These are phyloP conservation scores for Solenopsis fugax DNA, from an alignment of 1,140 invertebrate species.

Conservation along the genomic window DNA sequence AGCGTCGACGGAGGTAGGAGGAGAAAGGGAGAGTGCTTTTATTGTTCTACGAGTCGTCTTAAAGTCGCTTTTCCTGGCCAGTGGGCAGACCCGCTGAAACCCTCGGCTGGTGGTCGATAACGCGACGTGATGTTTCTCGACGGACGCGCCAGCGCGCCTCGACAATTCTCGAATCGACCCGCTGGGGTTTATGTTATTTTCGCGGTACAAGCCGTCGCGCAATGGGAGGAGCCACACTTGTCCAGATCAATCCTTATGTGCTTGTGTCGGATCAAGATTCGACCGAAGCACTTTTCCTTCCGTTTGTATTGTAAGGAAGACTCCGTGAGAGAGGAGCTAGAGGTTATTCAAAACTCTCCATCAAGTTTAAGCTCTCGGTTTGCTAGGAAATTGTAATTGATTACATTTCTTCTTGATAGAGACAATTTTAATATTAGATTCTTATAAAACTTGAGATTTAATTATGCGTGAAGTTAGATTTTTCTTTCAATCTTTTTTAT, in stretches of 20 bases:
- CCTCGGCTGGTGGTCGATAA: conserved; percentile 66
- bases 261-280: neutral
- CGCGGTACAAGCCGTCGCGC: conserved; percentile 6
- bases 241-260: neutral
- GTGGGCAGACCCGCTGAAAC: conserved; percentile 71
- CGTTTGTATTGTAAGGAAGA: conserved; percentile 15
- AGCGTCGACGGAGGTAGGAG: conserved; percentile 39
- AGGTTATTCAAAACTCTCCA: neutral
- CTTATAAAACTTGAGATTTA: neutral
- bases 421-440: neutral
- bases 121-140: conserved; percentile 49
- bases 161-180: conserved; percentile 45
- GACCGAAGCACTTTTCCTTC: conserved; percentile 25
- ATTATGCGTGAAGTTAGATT: neutral
- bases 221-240: neutral
- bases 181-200: conserved; percentile 41
- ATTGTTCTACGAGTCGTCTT: conserved; percentile 77
- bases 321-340: neutral
- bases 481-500: neutral
- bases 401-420: neutral
- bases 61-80: conserved; percentile 76
- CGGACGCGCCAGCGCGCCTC: conserved; percentile 41
- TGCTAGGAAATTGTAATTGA: neutral
- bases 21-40: conserved; percentile 72
- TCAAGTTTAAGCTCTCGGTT: neutral